phyloP scores from a whole-genome alignment of 2,888 invertebrate species.

The Anoplius nigerrimus region DNA sequence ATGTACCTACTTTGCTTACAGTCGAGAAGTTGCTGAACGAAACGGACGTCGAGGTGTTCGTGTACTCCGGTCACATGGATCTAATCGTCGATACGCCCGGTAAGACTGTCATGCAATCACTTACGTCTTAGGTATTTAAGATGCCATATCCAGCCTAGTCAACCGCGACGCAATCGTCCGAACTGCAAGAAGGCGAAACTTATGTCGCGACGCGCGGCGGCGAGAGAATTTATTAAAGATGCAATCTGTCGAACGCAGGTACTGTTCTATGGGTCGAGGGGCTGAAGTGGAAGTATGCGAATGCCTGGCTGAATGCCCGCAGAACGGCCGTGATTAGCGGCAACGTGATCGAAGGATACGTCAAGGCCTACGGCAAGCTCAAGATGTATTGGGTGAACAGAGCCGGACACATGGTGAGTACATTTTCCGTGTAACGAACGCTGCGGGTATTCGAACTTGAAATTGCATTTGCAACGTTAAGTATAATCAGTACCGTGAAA shows the following conservation, averaged over 20 bases:
- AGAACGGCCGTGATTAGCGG: slow-evolving; percentile 80
- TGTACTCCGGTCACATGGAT: slow-evolving; percentile 89
- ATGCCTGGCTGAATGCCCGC: slow-evolving; percentile 77
- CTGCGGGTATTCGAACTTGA: too few species aligned
- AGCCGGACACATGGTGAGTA: slow-evolving; percentile 87
- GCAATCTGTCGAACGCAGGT: slow-evolving; percentile 73
- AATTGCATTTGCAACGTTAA: too few species aligned
- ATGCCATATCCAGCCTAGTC: background rate
- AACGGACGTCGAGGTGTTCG: slow-evolving; percentile 82
- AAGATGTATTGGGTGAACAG: slow-evolving; percentile 86
- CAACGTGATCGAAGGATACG: slow-evolving; percentile 83
- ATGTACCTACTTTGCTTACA: slow-evolving; percentile 31
- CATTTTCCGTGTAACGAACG: too few species aligned
- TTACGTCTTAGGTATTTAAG: too few species aligned
- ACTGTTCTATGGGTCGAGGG: slow-evolving; percentile 86
- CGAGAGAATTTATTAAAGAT: too few species aligned
- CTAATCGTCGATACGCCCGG: slow-evolving; percentile 90
- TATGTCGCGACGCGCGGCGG: background rate
- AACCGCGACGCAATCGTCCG: background rate
- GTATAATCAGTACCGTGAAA: too few species aligned
- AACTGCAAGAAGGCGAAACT: background rate
- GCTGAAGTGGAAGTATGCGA: slow-evolving; percentile 81
- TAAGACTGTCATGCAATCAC: slow-evolving; percentile 62
- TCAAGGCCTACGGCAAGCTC: slow-evolving; percentile 82
- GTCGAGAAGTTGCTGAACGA: slow-evolving; percentile 83